Evolutionary conservation across 2,888 invertebrate species (phyloP), one percentile per base, ranked within the genome.

Genomic region (Galeopsomyia nigrocyanea): DNA sequence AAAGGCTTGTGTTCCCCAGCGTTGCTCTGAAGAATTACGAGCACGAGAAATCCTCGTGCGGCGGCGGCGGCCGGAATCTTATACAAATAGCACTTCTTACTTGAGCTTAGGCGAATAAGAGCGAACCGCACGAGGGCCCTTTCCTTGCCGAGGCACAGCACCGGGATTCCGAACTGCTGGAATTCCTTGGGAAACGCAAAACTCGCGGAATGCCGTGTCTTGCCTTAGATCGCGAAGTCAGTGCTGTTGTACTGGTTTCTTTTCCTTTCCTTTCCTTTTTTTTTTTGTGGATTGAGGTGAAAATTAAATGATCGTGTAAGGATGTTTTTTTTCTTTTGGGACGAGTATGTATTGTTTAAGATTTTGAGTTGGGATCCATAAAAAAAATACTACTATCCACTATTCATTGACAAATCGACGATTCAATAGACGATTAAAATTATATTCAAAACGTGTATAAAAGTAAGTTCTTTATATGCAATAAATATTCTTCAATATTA

Each of bases 111-210:
- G 13, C 39, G 39, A 39, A 10, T 39, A 39, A 39, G 39, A 39
- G 39, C 39, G 39, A 39, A 7, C 39, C 39, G 39, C 39, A 39
- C 39, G 5, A 7, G 7, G 39, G 39, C 39, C 39, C 39, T 13
- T 39, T 39, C 39, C 39, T 3, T 39, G 7, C 7, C 10, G 10
- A 39, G 39, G 39, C 13, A 7, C 13, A 5, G 3, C 31, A 10
- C 39, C 51, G 63, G 49, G 70, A 70, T 70, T 70, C 70, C 64
- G 51, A 53, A 55, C 57, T 13, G 39, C 5, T 22, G 70, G 64
- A 70, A 64, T 70, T 64, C 58, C 70, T 64, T 69, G 69, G 63
- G 69, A 69, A 69, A 58, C 51, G 58, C 64, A 47, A 57, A 57
- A 58, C 46, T 50, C 14, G 13, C 17, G 26, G 53, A 39, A 39